Conservation (phyloP, 1,140 invertebrate species). For the Magallana ariakensis region DNA sequence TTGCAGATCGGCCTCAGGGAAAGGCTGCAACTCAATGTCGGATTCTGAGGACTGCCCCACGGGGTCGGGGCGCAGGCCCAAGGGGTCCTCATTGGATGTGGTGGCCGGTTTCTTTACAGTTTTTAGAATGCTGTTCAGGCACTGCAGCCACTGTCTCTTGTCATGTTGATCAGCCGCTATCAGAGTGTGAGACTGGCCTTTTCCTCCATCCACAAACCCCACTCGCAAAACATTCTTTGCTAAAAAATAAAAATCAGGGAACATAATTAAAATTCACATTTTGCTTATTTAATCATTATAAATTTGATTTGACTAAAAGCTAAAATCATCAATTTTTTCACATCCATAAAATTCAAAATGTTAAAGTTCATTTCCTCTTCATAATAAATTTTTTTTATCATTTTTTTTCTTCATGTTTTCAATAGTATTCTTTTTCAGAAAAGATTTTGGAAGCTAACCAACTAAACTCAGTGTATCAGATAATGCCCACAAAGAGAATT, state of each 20-base stretch:
- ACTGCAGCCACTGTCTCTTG: slow-evolving; percentile 81
- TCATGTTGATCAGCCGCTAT: slow-evolving; percentile 81
- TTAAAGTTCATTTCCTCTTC: too few species aligned
- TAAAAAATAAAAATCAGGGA: slow-evolving; percentile 62
- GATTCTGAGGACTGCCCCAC: slow-evolving; percentile 1
- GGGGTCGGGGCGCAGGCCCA: neutral
- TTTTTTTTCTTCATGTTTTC: too few species aligned
- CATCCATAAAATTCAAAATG: too few species aligned
- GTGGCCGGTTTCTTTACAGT: neutral
- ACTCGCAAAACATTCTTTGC: slow-evolving; percentile 77
- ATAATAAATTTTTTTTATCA: too few species aligned
- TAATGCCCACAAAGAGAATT: too few species aligned
- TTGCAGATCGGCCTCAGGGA: neutral
- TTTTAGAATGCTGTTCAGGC: slow-evolving; percentile 51
- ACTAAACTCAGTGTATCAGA: too few species aligned
- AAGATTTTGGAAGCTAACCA: too few species aligned
- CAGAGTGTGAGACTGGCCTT: slow-evolving; percentile 80
- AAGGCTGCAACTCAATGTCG: slow-evolving; percentile 6
- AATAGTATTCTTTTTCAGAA: too few species aligned
- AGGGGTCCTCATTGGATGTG: neutral
- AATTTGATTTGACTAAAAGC: too few species aligned
- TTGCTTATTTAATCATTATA: too few species aligned
- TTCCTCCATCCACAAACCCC: slow-evolving; percentile 76
- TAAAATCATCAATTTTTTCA: too few species aligned
- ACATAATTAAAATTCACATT: neutral